Evolutionary conservation across 2,113 vertebrate species (phyloP), one percentile per base, ranked within the genome.

Genomic region (Mastomys natalensis): DNA sequence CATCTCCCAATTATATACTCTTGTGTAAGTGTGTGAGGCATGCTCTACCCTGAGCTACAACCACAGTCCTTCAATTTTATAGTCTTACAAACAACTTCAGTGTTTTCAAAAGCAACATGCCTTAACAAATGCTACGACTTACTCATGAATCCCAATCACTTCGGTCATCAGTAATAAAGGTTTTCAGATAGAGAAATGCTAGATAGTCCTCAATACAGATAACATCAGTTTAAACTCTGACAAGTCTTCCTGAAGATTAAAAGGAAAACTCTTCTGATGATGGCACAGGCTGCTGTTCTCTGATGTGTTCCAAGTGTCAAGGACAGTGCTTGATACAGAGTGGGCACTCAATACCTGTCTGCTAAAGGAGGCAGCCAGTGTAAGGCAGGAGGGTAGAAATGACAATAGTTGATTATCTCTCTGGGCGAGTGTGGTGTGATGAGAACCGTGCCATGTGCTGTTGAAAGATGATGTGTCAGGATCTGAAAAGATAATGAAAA

Each of bases 371-470:
- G 84, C 7, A 51, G 48, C 58, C 24, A 19, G 19, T 48, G 37
- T 87, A 58, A 87, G 19, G 10, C 53, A 92, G 16, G 7, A 66
- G n/a, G 80, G 3, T 10, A 74, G 43, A 82, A 81, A 48, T 88
- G 86, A 77, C 17, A 93, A 51, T 43, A 21, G 66, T 60, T 95
- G 68, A 64, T 88, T 81, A 64, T 87, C 80, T 80, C 64, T 92
- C 26, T 62, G 66, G 16, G 70, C 53, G 74, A 85, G 0, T 0
- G 17, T 81, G n/a, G 51, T 78, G 19, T 17, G 11, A 64, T 34
- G 85, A 96, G 22, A 90, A 84, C 12, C 40, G 7, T 17, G 12
- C 74, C 68, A 3, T 66, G 43, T 21, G 58, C 62, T 8, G 68
- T 70, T 53, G 74, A 53, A 85, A 90, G 64, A 66, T 29, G 4